These are phyloP conservation scores for Gorsachius magnificus DNA, from an alignment of 2,797 vertebrate species.

Conservation along the genomic window DNA sequence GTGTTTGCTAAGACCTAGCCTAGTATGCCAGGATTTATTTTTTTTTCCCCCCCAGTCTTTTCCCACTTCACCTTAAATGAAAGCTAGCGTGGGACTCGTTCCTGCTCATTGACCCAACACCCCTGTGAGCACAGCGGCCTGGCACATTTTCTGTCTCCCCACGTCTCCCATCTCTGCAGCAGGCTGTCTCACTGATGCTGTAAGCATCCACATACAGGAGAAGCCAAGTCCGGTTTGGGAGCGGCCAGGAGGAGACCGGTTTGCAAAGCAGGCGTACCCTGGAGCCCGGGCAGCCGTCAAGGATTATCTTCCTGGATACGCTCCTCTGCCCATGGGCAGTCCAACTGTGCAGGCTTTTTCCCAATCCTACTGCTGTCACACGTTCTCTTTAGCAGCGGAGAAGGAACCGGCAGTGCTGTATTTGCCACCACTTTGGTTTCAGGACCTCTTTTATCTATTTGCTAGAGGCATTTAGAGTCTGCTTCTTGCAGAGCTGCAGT, in stretches of 20 bases:
- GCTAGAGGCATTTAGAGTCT: background rate
- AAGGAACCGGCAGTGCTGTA: background rate
- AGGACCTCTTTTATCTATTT: background rate
- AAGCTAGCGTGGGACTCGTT: background rate
- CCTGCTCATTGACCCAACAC: background rate
- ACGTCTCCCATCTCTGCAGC: background rate
- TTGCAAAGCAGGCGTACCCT: background rate
- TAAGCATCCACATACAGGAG: background rate
- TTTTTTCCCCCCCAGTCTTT: background rate
- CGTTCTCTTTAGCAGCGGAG: background rate
- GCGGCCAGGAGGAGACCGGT: background rate
- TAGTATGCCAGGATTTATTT: background rate
- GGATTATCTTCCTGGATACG: accelerated
- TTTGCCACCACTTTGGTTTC: background rate
- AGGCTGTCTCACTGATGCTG: accelerated
- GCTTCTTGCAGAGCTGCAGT: background rate
- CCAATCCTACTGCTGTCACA: background rate
- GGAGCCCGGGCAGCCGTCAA: accelerated
- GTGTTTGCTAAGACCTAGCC: background rate
- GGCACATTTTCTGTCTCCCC: accelerated
- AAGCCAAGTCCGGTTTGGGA: background rate
- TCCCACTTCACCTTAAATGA: background rate
- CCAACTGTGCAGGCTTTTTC: background rate
- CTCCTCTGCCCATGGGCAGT: background rate
- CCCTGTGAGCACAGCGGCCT: background rate